Evolutionary conservation across 2,888 invertebrate species (phyloP).

Genomic region (Eustalomyia histrio): DNA sequence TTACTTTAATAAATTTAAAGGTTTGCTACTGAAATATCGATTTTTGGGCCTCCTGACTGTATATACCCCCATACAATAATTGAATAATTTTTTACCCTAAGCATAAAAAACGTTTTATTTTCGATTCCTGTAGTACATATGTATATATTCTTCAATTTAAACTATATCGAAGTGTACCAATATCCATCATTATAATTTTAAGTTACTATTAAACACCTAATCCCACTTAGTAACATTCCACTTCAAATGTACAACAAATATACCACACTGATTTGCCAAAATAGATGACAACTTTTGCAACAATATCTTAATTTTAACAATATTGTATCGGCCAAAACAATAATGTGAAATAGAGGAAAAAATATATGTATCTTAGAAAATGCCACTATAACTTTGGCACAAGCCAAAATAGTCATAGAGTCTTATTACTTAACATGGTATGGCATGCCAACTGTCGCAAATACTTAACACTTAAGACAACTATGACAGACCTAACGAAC

Average conservation of each 20-base stretch:
- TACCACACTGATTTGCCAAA: slow-evolving; percentile 5
- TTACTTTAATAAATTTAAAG: too few relatives aligned
- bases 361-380: slow-evolving; percentile 11
- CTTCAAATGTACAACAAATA: slow-evolving; percentile 17
- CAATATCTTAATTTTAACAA: slow-evolving; percentile 55
- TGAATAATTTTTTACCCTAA: too few relatives aligned
- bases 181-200: too few relatives aligned
- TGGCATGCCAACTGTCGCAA: slow-evolving; percentile 64
- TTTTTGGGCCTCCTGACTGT: too few relatives aligned
- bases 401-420: slow-evolving; percentile 60
- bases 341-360: slow-evolving; percentile 34
- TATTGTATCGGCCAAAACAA: slow-evolving; percentile 48
- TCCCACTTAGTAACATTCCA: not conserved
- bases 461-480: slow-evolving; percentile 65
- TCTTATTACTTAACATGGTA: slow-evolving; percentile 64
- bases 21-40: too few relatives aligned
- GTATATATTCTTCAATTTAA: too few relatives aligned
- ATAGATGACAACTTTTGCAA: slow-evolving; percentile 39
- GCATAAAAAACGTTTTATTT: too few relatives aligned
- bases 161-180: too few relatives aligned
- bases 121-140: too few relatives aligned
- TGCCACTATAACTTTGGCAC: slow-evolving; percentile 64
- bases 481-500: slow-evolving; percentile 60
- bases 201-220: not conserved
- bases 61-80: too few relatives aligned